These are phyloP conservation scores for Melanchra persicariae DNA, from an alignment of 2,888 invertebrate species.

Conservation along the genomic window DNA sequence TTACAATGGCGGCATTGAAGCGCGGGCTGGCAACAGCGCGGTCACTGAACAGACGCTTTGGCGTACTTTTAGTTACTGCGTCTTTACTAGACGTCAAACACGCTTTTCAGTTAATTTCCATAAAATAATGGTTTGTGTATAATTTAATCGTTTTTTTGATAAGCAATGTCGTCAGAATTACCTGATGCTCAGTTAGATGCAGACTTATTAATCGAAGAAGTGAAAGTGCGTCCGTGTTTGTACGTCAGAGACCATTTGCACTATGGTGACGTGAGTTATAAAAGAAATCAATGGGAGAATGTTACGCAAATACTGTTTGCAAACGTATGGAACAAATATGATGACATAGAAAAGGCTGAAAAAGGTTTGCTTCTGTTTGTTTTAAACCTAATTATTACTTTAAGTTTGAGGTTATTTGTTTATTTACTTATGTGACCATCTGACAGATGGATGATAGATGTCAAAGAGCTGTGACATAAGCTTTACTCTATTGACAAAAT, in stretches of 20 bases:
- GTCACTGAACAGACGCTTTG: background rate
- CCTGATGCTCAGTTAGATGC: conserved; percentile 5
- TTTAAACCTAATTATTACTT: background rate
- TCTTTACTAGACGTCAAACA: background rate
- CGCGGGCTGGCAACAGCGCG: conserved; percentile 26
- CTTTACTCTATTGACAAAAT: background rate
- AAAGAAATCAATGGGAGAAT: conserved; percentile 24
- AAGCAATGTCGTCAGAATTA: conserved; percentile 9
- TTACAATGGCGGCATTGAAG: background rate
- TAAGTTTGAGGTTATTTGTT: background rate
- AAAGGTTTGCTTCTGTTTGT: conserved; percentile 19
- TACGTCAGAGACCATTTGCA: conserved; percentile 11
- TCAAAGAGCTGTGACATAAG: background rate
- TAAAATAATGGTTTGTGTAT: background rate
- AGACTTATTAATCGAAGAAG: conserved; percentile 35
- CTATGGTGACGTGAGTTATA: conserved; percentile 17
- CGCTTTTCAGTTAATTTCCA: no score
- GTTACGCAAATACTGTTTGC: conserved; percentile 15
- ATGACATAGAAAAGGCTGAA: conserved; percentile 11
- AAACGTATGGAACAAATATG: conserved; percentile 10
- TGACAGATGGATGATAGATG: conserved; percentile 17
- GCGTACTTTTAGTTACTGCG: conserved; percentile 36
- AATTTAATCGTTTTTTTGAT: background rate
- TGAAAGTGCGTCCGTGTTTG: conserved; percentile 34
- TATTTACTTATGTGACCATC: background rate